Percentiles rank a stretch among this genome's conserved stretches.
These are phyloP conservation scores for Chymomyza amoena DNA, from an alignment of 2,888 invertebrate species.

Conservation along the genomic window DNA sequence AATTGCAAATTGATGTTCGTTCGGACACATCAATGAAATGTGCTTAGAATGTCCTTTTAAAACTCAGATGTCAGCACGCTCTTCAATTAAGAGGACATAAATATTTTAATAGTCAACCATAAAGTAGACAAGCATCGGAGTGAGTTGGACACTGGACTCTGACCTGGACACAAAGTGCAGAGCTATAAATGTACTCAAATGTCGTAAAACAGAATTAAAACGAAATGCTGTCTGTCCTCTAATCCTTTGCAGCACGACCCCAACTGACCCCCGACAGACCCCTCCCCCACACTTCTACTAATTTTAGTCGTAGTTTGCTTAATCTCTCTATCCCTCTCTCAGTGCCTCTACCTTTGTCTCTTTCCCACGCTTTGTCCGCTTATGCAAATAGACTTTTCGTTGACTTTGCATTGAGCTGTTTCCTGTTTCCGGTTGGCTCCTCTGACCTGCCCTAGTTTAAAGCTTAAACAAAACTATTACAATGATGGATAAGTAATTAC, in stretches of 20 bases:
- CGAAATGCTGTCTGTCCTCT: not conserved
- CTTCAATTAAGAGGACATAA: not conserved
- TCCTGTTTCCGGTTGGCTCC: not conserved
- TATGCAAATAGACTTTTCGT: not conserved
- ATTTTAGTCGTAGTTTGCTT: not conserved
- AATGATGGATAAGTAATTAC: constrained; percentile 58
- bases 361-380: too few relatives aligned
- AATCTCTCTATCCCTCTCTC: too few relatives aligned
- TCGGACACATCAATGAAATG: not conserved
- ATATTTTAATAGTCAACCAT: not conserved
- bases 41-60: not conserved
- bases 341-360: not conserved
- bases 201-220: constrained; percentile 19
- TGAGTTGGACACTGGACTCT: not conserved
- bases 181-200: constrained; percentile 15
- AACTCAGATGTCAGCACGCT: not conserved
- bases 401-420: constrained; percentile 4
- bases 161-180: not conserved
- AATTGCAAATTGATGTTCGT: not conserved
- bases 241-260: not conserved
- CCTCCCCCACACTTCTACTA: too few relatives aligned
- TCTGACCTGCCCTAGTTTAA: constrained; percentile 34
- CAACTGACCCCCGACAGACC: not conserved
- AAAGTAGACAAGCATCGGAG: not conserved
- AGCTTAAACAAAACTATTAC: constrained; percentile 34